A percentile compares a stretch with the other conserved stretches of the same genome.
Conservation (phyloP, 2,888 invertebrate species). For the Ophion obscuratus region DNA sequence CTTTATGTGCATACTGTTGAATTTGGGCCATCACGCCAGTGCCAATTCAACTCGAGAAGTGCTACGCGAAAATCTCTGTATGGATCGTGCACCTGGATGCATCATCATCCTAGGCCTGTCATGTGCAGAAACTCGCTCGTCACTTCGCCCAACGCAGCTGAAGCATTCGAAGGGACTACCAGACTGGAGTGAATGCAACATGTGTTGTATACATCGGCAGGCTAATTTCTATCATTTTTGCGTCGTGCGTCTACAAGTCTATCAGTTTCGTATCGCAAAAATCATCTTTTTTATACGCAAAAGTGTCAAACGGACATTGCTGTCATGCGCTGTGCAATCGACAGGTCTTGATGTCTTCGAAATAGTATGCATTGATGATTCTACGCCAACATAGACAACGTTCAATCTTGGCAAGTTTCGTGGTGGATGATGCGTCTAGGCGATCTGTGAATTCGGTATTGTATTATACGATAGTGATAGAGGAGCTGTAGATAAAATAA, state of each 20-base stretch:
- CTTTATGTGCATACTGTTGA: neutral
- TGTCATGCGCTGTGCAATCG: no score
- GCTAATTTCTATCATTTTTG: neutral
- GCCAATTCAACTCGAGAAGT: neutral
- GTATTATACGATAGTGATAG: no score
- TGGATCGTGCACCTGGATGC: slow-evolving; percentile 47
- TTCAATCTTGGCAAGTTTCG: neutral
- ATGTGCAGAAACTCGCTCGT: slow-evolving; percentile 21
- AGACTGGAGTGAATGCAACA: slow-evolving; percentile 4
- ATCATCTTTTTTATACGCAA: no score
- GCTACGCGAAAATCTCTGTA: neutral
- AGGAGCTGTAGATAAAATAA: no score
- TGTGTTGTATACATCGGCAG: neutral
- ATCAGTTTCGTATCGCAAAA: no score
- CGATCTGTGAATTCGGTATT: no score
- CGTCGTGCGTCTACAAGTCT: neutral
- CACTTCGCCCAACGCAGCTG: slow-evolving; percentile 20
- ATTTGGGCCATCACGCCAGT: neutral
- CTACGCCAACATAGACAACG: no score
- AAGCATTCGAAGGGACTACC: slow-evolving; percentile 2
- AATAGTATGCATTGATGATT: no score
- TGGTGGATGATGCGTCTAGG: no score
- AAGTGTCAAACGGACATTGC: no score
- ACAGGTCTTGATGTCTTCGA: no score
- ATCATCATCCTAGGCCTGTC: slow-evolving; percentile 14